Percentiles rank a stretch among this genome's conserved stretches.
Conservation (phyloP, 2,888 invertebrate species). For the Thereva nobilitata region DNA sequence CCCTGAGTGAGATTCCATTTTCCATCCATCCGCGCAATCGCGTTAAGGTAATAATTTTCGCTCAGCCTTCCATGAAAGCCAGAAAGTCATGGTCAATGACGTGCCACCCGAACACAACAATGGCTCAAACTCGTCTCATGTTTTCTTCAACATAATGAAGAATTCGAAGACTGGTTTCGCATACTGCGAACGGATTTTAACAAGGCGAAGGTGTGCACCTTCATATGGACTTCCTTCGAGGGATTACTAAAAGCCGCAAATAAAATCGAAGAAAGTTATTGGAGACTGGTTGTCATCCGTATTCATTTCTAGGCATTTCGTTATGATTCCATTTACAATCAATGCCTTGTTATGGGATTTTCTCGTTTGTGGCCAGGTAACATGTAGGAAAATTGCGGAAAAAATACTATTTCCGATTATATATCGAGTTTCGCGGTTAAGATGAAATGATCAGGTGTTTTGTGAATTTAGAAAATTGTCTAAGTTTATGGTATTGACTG, state of each 20-base stretch:
- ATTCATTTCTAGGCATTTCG: too few species aligned
- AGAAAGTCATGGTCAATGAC: conserved; percentile 28
- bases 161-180: not conserved
- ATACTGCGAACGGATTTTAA: not conserved
- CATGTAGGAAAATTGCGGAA: too few species aligned
- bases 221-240: conserved; percentile 11
- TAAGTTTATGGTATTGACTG: too few species aligned
- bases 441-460: too few species aligned
- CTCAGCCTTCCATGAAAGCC: not conserved
- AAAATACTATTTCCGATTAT: too few species aligned
- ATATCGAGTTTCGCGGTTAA: too few species aligned
- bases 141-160: not conserved
- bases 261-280: conserved; percentile 9
- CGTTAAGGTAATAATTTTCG: not conserved
- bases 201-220: not conserved
- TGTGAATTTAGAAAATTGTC: too few species aligned
- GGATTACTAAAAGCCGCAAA: conserved; percentile 1
- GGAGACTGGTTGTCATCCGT: not conserved
- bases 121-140: not conserved
- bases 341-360: too few species aligned
- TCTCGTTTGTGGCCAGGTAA: too few species aligned
- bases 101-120: not conserved
- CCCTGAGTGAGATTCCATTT: not conserved
- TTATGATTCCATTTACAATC: too few species aligned
- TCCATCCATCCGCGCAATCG: not conserved